A percentile compares a stretch with the other conserved stretches of the same genome.
These are phyloP conservation scores for Mobula hypostoma DNA, from an alignment of 2,113 vertebrate genomes.

Conservation along the genomic window DNA sequence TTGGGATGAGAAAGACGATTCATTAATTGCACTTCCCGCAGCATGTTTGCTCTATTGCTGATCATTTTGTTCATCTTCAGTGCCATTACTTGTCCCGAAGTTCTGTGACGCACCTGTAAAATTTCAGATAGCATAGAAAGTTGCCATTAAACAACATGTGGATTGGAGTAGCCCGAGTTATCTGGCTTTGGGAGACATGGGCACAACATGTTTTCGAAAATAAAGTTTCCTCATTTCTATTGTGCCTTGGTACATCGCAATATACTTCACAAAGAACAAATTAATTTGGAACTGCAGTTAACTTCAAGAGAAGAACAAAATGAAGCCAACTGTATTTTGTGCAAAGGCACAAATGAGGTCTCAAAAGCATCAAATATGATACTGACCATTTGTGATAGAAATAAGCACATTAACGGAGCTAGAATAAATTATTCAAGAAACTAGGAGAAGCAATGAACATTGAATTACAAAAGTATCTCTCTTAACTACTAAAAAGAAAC, in stretches of 20 bases:
- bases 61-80: slow-evolving; percentile 96
- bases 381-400: too few relatives aligned
- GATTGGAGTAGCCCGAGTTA: background rate
- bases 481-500: background rate
- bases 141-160: background rate
- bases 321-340: too few relatives aligned
- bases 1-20: slow-evolving; percentile 92
- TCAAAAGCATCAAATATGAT: background rate
- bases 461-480: background rate
- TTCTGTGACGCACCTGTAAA: slow-evolving; percentile 80
- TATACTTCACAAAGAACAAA: background rate
- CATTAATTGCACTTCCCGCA: slow-evolving; percentile 94
- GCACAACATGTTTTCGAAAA: background rate
- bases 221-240: background rate
- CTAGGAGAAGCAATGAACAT: background rate
- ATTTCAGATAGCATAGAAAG: slow-evolving; percentile 19
- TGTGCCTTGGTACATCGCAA: background rate
- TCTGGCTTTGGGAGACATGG: too few relatives aligned
- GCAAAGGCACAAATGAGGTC: background rate
- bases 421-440: background rate
- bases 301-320: too few relatives aligned
- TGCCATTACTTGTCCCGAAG: slow-evolving; percentile 92
- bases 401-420: background rate
- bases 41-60: slow-evolving; percentile 95
- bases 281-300: background rate